A percentile compares a stretch with the other conserved stretches of the same genome.
Conservation (phyloP, 2,797 vertebrate genomes). For the Tympanoctomys barrerae region DNA sequence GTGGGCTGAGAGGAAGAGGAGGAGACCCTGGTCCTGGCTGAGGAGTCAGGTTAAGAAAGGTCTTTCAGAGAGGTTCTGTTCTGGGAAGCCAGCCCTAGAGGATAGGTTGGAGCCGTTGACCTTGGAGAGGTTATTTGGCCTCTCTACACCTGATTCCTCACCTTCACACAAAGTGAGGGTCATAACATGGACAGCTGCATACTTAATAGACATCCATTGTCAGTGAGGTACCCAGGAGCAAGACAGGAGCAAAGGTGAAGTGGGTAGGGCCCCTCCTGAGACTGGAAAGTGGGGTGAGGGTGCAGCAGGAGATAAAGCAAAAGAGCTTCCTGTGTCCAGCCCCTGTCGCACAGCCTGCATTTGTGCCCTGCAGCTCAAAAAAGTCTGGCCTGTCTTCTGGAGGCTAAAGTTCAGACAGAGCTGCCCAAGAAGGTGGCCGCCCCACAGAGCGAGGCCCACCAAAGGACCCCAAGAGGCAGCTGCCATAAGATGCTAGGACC, state of each 20-base stretch:
- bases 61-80: neutral
- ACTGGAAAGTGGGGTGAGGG: neutral
- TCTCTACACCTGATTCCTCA: neutral
- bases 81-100: neutral
- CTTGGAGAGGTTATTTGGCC: neutral
- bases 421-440: accelerated
- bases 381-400: neutral
- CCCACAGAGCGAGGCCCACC: neutral
- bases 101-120: neutral
- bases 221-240: neutral
- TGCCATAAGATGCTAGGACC: neutral
- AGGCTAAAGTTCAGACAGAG: neutral
- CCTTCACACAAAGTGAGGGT: neutral
- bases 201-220: neutral
- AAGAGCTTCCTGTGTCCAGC: neutral
- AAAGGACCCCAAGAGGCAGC: neutral
- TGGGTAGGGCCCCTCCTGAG: neutral
- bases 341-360: neutral
- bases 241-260: neutral
- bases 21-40: neutral
- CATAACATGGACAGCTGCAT: neutral
- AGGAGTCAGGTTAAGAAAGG: neutral
- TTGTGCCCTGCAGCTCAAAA: neutral
- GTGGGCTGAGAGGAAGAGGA: neutral
- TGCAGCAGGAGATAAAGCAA: neutral